Percentiles rank a stretch among this genome's conserved stretches.
These are phyloP conservation scores for Ips nitidus DNA, from an alignment of 1,140 invertebrate species.

Conservation along the genomic window DNA sequence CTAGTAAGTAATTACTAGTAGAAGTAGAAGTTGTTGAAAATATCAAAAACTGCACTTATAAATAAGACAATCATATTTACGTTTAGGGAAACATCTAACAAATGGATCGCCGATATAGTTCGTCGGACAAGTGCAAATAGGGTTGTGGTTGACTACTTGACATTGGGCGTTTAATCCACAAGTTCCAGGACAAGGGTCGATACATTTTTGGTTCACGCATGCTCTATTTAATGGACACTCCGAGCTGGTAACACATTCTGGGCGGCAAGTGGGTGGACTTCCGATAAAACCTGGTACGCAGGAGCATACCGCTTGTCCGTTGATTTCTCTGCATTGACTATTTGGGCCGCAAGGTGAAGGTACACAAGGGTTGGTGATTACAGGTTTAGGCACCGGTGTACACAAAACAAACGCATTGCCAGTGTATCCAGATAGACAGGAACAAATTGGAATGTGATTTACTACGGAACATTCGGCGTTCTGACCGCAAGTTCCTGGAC, in stretches of 20 bases:
- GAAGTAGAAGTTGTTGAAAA: too few relatives aligned
- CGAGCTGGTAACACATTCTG: conserved; percentile 67
- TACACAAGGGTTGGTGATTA: conserved; percentile 61
- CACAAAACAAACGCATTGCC: conserved; percentile 72
- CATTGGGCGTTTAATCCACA: conserved; percentile 68
- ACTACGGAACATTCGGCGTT: conserved; percentile 73
- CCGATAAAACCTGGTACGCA: conserved; percentile 68
- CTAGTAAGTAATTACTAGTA: not conserved
- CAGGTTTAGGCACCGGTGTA: conserved; percentile 51
- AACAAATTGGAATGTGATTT: conserved; percentile 75
- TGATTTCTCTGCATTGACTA: conserved; percentile 66
- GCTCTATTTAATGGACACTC: conserved; percentile 65
- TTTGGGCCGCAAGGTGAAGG: conserved; percentile 71
- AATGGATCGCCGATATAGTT: conserved; percentile 75
- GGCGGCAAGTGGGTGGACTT: conserved; percentile 66
- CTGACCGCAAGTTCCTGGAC: conserved; percentile 67
- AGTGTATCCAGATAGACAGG: conserved; percentile 65
- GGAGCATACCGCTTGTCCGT: conserved; percentile 66
- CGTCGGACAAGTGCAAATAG: conserved; percentile 69
- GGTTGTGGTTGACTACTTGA: conserved; percentile 65
- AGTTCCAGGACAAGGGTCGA: conserved; percentile 67
- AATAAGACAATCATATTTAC: conserved; percentile 42
- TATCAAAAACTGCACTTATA: not conserved
- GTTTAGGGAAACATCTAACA: conserved; percentile 58
- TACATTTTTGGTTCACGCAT: conserved; percentile 69